Conservation (phyloP, 1,140 invertebrate genomes). For the honey bee (Apis mellifera) region Amel_HAv3.1 CM009932.2:14619501-14620000, state of each 20-base stretch:
- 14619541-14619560: neutral
- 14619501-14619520: conserved; percentile 37
- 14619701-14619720: conserved; percentile 48
- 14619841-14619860: conserved; percentile 19
- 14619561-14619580: conserved; percentile 34
- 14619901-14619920: neutral
- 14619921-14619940: neutral
- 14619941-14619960: conserved; percentile 26
- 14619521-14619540: neutral
- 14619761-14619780: conserved; percentile 38
- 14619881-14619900: neutral
- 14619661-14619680: conserved; percentile 52
- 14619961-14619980: conserved; percentile 37
- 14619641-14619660: conserved; percentile 16
- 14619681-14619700: conserved; percentile 33
- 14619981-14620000: conserved; percentile 40
- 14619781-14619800: neutral
- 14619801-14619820: too few species aligned
- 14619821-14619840: neutral
- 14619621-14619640: conserved; percentile 20
- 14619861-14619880: neutral
- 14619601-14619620: conserved; percentile 35
- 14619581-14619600: conserved; percentile 35
- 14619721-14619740: conserved; percentile 51
- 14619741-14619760: neutral